Base-by-base conservation (phyloP, 2,113 vertebrate species). In the Bombycilla garrulus region DNA sequence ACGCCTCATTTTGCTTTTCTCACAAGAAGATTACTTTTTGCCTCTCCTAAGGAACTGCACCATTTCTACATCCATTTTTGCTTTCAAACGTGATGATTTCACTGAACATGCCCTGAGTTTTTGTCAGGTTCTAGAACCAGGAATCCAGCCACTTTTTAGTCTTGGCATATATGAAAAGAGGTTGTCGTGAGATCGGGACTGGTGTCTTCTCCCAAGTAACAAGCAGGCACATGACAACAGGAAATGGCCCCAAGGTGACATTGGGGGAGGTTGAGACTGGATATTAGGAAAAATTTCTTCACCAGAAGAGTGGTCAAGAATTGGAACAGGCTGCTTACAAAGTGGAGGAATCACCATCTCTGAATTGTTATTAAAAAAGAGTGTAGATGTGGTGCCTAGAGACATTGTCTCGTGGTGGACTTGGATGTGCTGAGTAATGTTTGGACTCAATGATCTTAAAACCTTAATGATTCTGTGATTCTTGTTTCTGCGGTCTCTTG, bases 161-260 rank as follows among this genome's bases (percentile, higher is more conserved):
- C 26, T 62, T 83, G 47, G 6, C 6, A 5, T 77, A 29, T 33
- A 29, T 36, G 42, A 77, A 83, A 70, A 31, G 35, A 77, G 5
- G 15, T 36, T 26, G 21, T 40, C 0, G 0, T 54, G 12, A 33
- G 15, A n/a, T 58, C 10, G 15, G 18, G 5, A 12, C 35, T 25
- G 4, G 10, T 56, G 21, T 42, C 15, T 42, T 62, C 26, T 62
- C 25, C 7, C 18, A 36, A 11, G 22, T 48, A 42, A 28, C 10
- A 62, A 62, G 42, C 31, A 83, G 38, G 38, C 9, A 24, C 14
- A 42, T 15, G 7, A 62, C 21, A 48, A 36, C 11, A 48, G 71
- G 48, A 83, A 77, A 61, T 48, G 18, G 22, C 35, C 42, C 28
- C 18, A 23, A 48, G 12, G 12, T 36, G 47, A 69, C 40, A 77